Base-by-base conservation (phyloP, 2,113 vertebrate genomes). In the Gobiocypris rarus region DNA sequence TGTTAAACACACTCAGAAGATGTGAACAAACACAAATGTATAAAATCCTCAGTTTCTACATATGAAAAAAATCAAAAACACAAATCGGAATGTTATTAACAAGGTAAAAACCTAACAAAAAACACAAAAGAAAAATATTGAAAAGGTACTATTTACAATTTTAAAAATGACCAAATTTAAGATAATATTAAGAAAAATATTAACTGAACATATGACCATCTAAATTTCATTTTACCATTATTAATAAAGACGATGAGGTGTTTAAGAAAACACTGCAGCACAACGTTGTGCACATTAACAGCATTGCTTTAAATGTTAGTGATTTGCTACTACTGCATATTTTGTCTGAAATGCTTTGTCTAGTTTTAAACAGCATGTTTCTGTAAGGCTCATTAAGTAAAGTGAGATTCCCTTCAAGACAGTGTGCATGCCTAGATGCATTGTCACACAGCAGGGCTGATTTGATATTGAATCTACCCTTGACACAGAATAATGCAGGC, bases 1-100 rank as follows among this genome's bases (percentile, higher is more conserved):
- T 86, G 90, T 93, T 94, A 94, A 89, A 94, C 93, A 95, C 93
- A 93, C 89, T 92, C 91, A 94, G 93, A 91, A 92, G 91, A 93
- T 89, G 90, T 91, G 91, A 94, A 92, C 93, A 93, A 89, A 94
- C 91, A 90, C 90, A 92, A 90, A 94, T 91, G 92, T 94, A 94
- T 92, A 93, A 95, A 94, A 94, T 91, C 84, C 91, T 91, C 87
- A 89, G 87, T 92, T 91, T 91, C 92, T 93, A 93, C 89, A 89
- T 84, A 85, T 87, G 86, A 90, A 88, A 86, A 82, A 86, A 85
- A 76, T 82, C 83, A 52, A 87, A 81, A 75, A 86, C 87, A 83
- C 89, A 91, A 88, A 90, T 83, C 85, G 93, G 94, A 95, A 95
- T 95, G 94, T 95, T 93, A 93, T 90, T 89, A 91, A 92, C 88